Evolutionary conservation across 2,113 vertebrate species (phyloP), one percentile per base, ranked within the genome.

Genomic region (Scartelaos histophorus): DNA sequence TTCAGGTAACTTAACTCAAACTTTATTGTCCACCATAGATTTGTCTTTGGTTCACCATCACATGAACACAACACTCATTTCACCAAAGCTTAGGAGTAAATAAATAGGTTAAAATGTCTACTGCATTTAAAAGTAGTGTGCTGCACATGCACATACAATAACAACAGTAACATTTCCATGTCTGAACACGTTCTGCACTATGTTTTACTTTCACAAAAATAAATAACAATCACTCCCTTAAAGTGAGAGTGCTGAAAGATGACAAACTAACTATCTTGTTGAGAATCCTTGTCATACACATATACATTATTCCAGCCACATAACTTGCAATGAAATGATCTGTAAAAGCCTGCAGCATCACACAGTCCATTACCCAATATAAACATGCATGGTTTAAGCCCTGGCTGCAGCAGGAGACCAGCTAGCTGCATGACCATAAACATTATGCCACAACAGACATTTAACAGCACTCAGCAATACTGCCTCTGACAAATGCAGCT

Each of bases 321-420:
- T 35, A 38, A 64, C 34, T 64, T 64, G 34, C 16, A 35, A 19
- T 43, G 34, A 34, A 38, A n/a, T 38, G 34, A 64, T 64, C 34
- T 64, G 61, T 64, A 34, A 4, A 16, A 64, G 16, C 65, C 46
- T 69, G 49, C 70, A 60, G 43, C 15, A 45, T 54, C 22, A 67
- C 60, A 65, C 70, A 51, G 29, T 57, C 62, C 29, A 64, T 64
- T 64, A 64, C 61, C 38, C 61, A 64, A 64, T 17, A 69, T 3
- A 79, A 64, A 46, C 57, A 73, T 13, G 25, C n/a, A 19, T 60
- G 21, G 17, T 61, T 70, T 56, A 64, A 64, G 35, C 49, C 1
- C 51, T 29, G 19, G 19, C 56, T 15, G 71, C 0, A 53, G 60
- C 24, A 74, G n/a, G 34, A 60, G 21, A 70, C 73, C 45, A 60